Evolutionary conservation across 1,140 invertebrate species (phyloP), one percentile per base, ranked within the genome.

Genomic region (Papilio xuthus): DNA sequence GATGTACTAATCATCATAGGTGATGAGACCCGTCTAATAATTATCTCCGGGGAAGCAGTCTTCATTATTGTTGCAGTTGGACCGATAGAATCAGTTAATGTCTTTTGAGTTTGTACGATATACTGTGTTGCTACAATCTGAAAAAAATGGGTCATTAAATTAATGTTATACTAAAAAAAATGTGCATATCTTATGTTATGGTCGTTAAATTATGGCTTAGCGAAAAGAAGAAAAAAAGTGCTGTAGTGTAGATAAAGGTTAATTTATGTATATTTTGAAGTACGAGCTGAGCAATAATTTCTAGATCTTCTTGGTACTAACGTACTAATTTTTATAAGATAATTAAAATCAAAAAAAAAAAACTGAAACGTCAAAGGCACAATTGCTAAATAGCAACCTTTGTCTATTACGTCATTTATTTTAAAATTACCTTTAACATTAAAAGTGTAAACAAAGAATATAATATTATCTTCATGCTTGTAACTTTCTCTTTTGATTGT

Each of bases 1-100:
- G 69, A 71, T 71, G 69, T 71, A 41, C 32, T 70, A n/a, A 71
- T 71, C 37, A 20, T 10, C 20, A 71, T 42, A 12, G 69, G 69
- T 20, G 37, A 12, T 13, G 41, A 37, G 4, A 71, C 37, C 3
- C 69, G 32, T 23, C 41, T 71, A 12, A 71, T 71, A 32, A 71
- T 12, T 42, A 71, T 71, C 20, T 71, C 69, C 12, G 69, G 69
- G 8, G 32, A 20, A 3, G 41, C 32, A 12, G 37, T 71, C 69
- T 71, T 71, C 37, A 71, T 42, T 12, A 71, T 71, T 4, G 69
- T 41, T 42, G 32, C 8, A n/a, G 69, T 37, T 10, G 69, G 37
- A 32, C 4, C 42, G 2, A 42, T 42, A 15, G 32, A 4, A 71
- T 71, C 69, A 13, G 41, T 20, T 42, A 41, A 41, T 42, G 37